These are phyloP conservation scores for Drosophila mojavensis DNA, from an alignment of 1,140 invertebrate genomes.

Conservation along the genomic window DNA sequence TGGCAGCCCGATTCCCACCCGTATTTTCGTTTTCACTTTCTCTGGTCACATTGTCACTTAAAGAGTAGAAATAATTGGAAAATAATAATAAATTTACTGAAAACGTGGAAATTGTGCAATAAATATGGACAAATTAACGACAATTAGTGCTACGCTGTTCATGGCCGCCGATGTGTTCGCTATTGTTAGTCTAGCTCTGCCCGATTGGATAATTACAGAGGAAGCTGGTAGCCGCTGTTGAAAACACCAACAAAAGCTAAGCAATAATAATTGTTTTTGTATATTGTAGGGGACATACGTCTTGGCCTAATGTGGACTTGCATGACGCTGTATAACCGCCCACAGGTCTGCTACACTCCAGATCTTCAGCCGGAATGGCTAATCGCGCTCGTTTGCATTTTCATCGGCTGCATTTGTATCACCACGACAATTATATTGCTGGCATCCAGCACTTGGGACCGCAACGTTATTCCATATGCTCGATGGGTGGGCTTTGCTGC, in stretches of 20 bases:
- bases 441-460: constrained; percentile 94
- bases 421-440: constrained; percentile 95
- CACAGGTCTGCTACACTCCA: constrained; percentile 94
- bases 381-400: constrained; percentile 94
- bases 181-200: constrained; percentile 95
- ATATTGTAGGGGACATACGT: constrained; percentile 87
- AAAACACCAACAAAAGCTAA: neutral
- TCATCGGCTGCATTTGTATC: constrained; percentile 96
- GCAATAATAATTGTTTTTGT: constrained; percentile 26
- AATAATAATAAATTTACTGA: constrained; percentile 1
- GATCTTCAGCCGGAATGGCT: constrained; percentile 95
- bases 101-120: constrained; percentile 14
- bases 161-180: constrained; percentile 97
- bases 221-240: constrained; percentile 87
- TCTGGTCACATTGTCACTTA: constrained; percentile 23
- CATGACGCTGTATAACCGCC: constrained; percentile 94
- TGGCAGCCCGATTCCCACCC: constrained; percentile 15
- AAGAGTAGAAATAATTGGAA: constrained; percentile 25
- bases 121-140: constrained; percentile 94
- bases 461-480: constrained; percentile 95
- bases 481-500: constrained; percentile 98
- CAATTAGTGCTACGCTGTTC: constrained; percentile 96
- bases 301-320: constrained; percentile 97
- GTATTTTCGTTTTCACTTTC: neutral
- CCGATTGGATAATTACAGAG: constrained; percentile 98